Percentiles rank a stretch among this genome's conserved stretches.
Evolutionary conservation across 2,888 invertebrate species (phyloP).

Genomic region (Clunio marinus): DNA sequence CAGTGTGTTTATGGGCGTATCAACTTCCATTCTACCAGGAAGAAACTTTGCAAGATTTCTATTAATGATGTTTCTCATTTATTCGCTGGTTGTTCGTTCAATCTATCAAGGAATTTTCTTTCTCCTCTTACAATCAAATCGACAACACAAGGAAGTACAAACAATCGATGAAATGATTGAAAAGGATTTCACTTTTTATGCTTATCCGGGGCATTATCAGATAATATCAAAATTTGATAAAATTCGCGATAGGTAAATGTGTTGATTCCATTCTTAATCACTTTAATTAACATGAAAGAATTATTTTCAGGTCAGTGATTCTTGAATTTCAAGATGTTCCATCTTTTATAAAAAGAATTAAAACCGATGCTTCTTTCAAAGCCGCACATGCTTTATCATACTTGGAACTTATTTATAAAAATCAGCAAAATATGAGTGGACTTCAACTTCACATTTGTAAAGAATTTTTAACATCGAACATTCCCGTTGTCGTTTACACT

Average conservation of each 20-base stretch:
- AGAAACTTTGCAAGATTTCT: conserved; percentile 29
- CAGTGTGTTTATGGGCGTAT: neutral
- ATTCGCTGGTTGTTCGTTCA: neutral
- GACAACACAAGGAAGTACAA: neutral
- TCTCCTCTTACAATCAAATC: neutral
- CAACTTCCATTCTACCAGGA: neutral
- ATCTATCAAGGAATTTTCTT: neutral
- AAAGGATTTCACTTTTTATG: neutral
- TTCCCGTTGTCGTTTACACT: neutral
- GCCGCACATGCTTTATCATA: neutral
- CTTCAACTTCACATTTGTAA: too few species aligned
- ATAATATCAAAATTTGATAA: too few species aligned
- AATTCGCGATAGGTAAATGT: too few species aligned
- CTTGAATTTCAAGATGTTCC: too few species aligned
- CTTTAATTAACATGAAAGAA: too few species aligned
- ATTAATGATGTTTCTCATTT: neutral
- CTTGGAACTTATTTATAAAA: too few species aligned
- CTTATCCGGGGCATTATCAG: too few species aligned
- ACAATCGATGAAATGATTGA: conserved; percentile 4
- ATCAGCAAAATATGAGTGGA: too few species aligned
- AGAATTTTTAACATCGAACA: neutral
- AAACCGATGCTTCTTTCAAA: neutral
- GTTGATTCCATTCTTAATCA: too few species aligned
- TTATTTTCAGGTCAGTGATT: too few species aligned
- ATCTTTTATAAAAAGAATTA: too few species aligned